Evolutionary conservation across 2,797 vertebrate species (phyloP).

Genomic region (Selene dorsalis): DNA sequence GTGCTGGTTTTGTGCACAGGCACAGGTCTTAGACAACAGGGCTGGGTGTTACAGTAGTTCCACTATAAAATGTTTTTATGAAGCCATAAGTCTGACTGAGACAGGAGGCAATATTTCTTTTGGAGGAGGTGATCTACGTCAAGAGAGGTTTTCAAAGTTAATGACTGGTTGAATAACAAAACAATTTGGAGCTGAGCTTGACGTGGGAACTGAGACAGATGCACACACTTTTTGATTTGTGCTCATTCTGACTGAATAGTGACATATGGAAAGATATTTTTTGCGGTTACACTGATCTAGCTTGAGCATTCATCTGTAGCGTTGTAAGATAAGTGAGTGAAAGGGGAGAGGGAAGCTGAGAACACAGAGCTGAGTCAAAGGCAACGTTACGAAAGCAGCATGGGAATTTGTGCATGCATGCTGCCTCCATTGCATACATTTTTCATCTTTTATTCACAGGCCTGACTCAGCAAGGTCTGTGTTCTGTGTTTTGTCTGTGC

Average conservation of each 20-base stretch:
- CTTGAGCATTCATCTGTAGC: constrained; percentile 1
- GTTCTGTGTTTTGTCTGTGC: constrained; percentile 50
- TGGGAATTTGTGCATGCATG: constrained; percentile 42
- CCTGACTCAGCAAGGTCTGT: constrained; percentile 62
- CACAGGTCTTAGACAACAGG: constrained; percentile 53
- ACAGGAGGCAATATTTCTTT: constrained; percentile 72
- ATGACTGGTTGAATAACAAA: constrained; percentile 73
- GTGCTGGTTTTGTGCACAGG: constrained; percentile 33
- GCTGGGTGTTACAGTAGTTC: constrained; percentile 65
- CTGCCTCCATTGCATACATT: constrained; percentile 55
- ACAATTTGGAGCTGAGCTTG: constrained; percentile 55
- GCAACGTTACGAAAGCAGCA: constrained; percentile 43
- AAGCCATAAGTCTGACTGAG: constrained; percentile 75
- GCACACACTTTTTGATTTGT: constrained; percentile 10
- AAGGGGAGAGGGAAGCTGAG: constrained; percentile 26
- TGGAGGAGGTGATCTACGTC: constrained; percentile 64
- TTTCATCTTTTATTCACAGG: constrained; percentile 73
- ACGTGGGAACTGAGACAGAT: constrained; percentile 51
- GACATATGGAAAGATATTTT: constrained; percentile 19
- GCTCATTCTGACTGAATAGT: constrained; percentile 36
- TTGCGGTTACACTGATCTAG: constrained; percentile 19
- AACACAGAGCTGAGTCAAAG: constrained; percentile 39
- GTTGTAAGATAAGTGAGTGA: constrained; percentile 23
- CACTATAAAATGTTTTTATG: constrained; percentile 79
- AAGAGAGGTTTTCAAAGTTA: constrained; percentile 71